phyloP scores from a whole-genome alignment of 1,140 invertebrate genomes.

The Pantala flavescens region DNA sequence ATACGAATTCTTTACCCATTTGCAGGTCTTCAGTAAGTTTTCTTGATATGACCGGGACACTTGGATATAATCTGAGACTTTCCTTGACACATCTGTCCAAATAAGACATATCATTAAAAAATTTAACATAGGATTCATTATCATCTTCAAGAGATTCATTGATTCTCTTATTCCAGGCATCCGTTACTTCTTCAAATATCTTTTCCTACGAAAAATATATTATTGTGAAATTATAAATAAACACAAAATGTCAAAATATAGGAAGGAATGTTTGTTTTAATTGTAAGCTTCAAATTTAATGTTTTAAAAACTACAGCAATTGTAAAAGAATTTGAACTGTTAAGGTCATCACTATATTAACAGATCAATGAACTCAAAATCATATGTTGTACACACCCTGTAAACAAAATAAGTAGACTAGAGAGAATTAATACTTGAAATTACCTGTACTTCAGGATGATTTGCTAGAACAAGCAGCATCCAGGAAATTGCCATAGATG shows the following conservation, averaged over 20 bases:
- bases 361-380: too few relatives aligned
- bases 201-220: conserved; percentile 32
- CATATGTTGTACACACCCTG: too few relatives aligned
- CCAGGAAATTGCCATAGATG: conserved; percentile 42
- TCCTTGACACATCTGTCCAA: conserved; percentile 60
- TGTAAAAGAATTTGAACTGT: too few relatives aligned
- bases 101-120: conserved; percentile 44
- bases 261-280: too few relatives aligned
- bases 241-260: too few relatives aligned
- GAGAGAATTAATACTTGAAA: too few relatives aligned
- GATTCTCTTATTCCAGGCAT: conserved; percentile 31
- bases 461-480: conserved; percentile 39
- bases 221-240: too few relatives aligned
- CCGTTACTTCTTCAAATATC: conserved; percentile 44
- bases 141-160: conserved; percentile 22
- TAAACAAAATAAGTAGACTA: too few relatives aligned
- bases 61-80: conserved; percentile 52
- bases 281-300: too few relatives aligned
- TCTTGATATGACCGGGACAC: conserved; percentile 52
- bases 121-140: conserved; percentile 32
- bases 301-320: too few relatives aligned
- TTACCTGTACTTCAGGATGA: conserved; percentile 39
- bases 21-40: conserved; percentile 44
- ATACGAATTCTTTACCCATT: conserved; percentile 23
- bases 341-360: too few relatives aligned